Base-by-base conservation (phyloP, 2,797 vertebrate genomes). In the Pampus argenteus region DNA sequence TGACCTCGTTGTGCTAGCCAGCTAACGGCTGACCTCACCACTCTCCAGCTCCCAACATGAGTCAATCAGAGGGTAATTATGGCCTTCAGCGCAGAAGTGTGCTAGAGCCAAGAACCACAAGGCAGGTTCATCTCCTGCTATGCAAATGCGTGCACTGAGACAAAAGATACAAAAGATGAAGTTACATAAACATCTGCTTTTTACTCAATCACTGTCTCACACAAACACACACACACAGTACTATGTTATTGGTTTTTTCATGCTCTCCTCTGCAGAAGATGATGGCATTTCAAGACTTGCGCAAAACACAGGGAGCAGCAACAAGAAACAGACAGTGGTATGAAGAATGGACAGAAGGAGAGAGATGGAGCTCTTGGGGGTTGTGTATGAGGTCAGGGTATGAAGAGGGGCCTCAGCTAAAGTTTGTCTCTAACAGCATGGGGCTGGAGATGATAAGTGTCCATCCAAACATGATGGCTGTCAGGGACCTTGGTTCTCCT, bases 281-380 rank as follows among this genome's bases (percentile, higher is more conserved):
- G 74, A 94, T 93, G 86, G 55, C 64, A 92, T 92, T 94, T 93
- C 92, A 92, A 93, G 91, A 91, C 66, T 22, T 1, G 44, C 52
- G 42, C 40, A 25, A 74, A 88, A 81, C 38, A 7, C 48, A 40
- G 63, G 59, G 74, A 84, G 80, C 70, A 83, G 71, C 56, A 59
- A 67, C 15, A 49, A 38, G 55, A 69, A 59, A 81, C 34, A 38
- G 61, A 58, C 60, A 73, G 76, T 66, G 71, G 51, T 78, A 56
- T 18, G n/a, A 54, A 58, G 64, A 71, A 61, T 56, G 34, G 79
- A 62, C 36, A 40, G 22, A 34, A 42, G 66, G 48, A 20, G 26
- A 74, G 58, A 64, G 23, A 84, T 66, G 26, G 66, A 66, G 42
- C 71, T 78, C 69, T 31, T 42, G 71, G 72, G 85, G 83, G 57